Conservation (phyloP, 1,140 invertebrate species). For the Drosophila punjabiensis region DNA sequence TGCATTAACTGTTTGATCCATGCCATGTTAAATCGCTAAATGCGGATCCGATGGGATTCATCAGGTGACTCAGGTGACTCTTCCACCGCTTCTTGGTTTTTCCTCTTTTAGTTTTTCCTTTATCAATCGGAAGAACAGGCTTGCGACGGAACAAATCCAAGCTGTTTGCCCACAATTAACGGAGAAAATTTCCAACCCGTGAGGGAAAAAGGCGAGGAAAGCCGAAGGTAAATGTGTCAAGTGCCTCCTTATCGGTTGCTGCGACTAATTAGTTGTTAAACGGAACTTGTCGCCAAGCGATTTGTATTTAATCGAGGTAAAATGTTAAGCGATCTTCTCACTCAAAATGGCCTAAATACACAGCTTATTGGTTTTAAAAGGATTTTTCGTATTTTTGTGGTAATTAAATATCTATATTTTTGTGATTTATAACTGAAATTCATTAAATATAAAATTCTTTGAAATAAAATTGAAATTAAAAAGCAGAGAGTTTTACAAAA, state of each 20-base stretch:
- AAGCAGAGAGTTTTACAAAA: too few relatives aligned
- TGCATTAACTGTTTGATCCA: slow-evolving; percentile 45
- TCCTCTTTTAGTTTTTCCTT: neutral
- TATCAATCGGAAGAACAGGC: slow-evolving; percentile 27
- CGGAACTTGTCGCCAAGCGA: slow-evolving; percentile 31
- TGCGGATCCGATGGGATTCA: slow-evolving; percentile 31
- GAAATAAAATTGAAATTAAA: too few relatives aligned
- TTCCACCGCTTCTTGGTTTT: neutral
- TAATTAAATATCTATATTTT: too few relatives aligned
- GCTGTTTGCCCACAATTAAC: slow-evolving; percentile 44
- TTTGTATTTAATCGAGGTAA: slow-evolving; percentile 6
- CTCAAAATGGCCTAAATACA: slow-evolving; percentile 4
- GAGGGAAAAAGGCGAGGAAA: slow-evolving; percentile 10
- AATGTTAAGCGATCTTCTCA: neutral
- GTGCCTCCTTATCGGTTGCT: slow-evolving; percentile 24
- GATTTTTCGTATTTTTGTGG: neutral
- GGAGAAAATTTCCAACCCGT: slow-evolving; percentile 14
- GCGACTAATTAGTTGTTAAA: slow-evolving; percentile 27
- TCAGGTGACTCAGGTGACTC: neutral
- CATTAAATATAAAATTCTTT: too few relatives aligned
- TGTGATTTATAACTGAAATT: neutral
- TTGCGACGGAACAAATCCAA: slow-evolving; percentile 28
- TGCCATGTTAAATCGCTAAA: slow-evolving; percentile 23
- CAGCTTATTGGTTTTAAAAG: neutral
- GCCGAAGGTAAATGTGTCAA: slow-evolving; percentile 41